Conservation (phyloP, 2,888 invertebrate species). For the Cosmia trapezina region DNA sequence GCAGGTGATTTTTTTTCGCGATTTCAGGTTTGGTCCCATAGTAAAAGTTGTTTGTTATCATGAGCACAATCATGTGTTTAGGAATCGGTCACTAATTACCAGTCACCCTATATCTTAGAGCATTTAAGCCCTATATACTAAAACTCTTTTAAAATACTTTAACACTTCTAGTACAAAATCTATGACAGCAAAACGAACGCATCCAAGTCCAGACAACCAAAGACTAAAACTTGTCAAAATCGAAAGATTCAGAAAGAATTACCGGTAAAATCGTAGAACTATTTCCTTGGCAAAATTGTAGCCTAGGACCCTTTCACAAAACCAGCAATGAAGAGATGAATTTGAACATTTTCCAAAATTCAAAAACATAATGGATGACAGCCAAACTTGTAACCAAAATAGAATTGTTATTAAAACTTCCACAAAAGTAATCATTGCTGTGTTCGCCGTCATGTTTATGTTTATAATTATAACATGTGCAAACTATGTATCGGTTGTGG, state of each 20-base stretch:
- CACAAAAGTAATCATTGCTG: not conserved
- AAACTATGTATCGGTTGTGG: not conserved
- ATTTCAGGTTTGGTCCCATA: too few species aligned
- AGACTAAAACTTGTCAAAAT: constrained; percentile 1
- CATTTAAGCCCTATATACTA: too few species aligned
- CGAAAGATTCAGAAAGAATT: constrained; percentile 7
- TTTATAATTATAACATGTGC: not conserved
- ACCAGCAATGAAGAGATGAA: not conserved
- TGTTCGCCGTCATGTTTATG: not conserved
- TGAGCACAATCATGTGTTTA: too few species aligned
- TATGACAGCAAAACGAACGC: constrained; percentile 1
- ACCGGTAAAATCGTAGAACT: not conserved
- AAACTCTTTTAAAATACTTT: not conserved
- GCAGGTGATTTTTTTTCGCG: too few species aligned
- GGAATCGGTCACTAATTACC: too few species aligned
- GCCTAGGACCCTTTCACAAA: not conserved
- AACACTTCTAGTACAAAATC: not conserved
- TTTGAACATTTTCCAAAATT: not conserved
- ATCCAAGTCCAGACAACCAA: not conserved
- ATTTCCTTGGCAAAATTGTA: not conserved
- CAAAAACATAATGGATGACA: not conserved
- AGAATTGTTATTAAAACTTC: not conserved
- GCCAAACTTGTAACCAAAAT: not conserved
- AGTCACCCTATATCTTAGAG: too few species aligned
- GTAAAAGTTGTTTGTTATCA: too few species aligned